Conservation (phyloP, 2,797 vertebrate genomes). For the Pseudochirops corinnae region DNA sequence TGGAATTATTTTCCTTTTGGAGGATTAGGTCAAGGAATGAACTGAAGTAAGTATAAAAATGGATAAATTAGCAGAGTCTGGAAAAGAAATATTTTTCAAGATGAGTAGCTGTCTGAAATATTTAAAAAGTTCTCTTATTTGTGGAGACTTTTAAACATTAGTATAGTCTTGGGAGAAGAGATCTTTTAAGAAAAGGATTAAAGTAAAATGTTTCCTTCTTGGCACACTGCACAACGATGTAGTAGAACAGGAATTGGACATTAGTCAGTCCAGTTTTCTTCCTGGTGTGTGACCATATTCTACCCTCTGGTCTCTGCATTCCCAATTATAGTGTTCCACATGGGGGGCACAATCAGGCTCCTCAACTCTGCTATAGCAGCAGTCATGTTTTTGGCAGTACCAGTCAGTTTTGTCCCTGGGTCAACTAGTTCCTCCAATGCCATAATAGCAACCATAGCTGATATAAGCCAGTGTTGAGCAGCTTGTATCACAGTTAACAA, state of each 20-base stretch:
- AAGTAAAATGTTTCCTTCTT: background rate
- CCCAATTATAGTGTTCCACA: constrained; percentile 89
- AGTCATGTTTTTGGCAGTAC: constrained; percentile 95
- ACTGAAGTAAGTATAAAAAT: constrained; percentile 88
- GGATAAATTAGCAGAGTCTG: background rate
- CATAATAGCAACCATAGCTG: constrained; percentile 95
- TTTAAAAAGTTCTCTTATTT: background rate
- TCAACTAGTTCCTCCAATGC: constrained; percentile 92
- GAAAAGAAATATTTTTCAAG: background rate
- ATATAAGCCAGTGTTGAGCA: constrained; percentile 88
- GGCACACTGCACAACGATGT: background rate
- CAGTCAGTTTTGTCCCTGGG: constrained; percentile 91
- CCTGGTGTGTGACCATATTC: constrained; percentile 81
- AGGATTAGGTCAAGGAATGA: constrained; percentile 90
- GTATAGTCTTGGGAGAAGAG: background rate
- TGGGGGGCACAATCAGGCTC: constrained; percentile 88
- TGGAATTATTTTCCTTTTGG: constrained; percentile 93
- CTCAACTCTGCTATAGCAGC: constrained; percentile 92
- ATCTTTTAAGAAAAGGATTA: background rate
- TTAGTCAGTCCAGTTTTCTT: background rate
- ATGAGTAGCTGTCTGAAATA: background rate
- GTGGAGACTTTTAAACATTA: background rate
- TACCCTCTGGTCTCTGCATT: constrained; percentile 85
- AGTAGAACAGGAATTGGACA: background rate
- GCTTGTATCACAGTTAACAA: constrained; percentile 90